Conservation (phyloP, 2,888 invertebrate genomes). For the Cremastinae sp. region DNA sequence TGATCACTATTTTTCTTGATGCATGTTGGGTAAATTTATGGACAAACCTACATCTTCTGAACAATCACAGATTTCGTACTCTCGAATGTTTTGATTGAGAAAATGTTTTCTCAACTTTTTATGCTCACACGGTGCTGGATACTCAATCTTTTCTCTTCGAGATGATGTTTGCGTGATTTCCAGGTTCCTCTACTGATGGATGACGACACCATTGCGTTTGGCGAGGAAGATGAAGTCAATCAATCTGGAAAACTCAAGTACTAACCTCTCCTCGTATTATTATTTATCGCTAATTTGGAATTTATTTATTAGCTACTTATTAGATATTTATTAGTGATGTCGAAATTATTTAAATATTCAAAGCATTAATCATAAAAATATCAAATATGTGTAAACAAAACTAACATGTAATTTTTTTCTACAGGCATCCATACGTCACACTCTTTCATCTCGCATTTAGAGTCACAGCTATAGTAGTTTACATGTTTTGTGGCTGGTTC, state of each 20-base stretch:
- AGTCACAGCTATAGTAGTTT: constrained; percentile 90
- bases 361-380: not conserved
- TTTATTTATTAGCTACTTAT: not conserved
- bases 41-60: not conserved
- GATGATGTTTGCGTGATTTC: constrained; percentile 75
- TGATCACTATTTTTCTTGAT: too few relatives aligned
- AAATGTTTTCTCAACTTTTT: not conserved
- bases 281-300: not conserved
- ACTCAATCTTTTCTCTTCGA: constrained; percentile 53
- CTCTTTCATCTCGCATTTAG: constrained; percentile 96
- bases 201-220: constrained; percentile 93
- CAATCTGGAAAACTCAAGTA: constrained; percentile 80
- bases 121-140: not conserved
- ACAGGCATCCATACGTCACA: constrained; percentile 95
- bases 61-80: not conserved
- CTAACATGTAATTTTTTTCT: constrained; percentile 71
- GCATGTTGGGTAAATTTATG: too few relatives aligned
- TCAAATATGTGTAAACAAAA: not conserved
- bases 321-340: not conserved
- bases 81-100: not conserved
- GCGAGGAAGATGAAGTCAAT: constrained; percentile 87
- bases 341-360: not conserved
- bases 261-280: constrained; percentile 30
- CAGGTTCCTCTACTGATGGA: constrained; percentile 91
- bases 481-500: constrained; percentile 95